Evolutionary conservation across 2,113 vertebrate species (phyloP).

Genomic region (Aythya baeri): DNA sequence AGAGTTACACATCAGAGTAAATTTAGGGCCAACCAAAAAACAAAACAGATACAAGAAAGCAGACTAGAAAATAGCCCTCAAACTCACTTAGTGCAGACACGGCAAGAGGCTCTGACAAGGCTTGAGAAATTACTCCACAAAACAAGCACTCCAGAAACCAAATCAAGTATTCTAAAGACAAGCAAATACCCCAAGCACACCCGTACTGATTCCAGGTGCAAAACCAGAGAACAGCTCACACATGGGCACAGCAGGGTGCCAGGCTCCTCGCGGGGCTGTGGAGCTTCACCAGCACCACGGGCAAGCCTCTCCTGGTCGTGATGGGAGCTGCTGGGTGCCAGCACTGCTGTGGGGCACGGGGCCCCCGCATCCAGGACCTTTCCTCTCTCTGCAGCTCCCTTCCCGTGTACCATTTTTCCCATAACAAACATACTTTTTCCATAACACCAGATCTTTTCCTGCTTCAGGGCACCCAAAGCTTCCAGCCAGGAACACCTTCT

Average conservation of each 20-base stretch:
- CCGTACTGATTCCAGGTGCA: neutral
- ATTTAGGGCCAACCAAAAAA: neutral
- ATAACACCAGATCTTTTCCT: neutral
- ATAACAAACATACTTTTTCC: no score
- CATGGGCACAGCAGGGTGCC: neutral
- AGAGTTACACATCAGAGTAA: neutral
- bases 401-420: neutral
- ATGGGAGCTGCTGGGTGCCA: neutral
- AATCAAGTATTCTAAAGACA: slow-evolving; percentile 22
- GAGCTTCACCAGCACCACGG: neutral
- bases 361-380: neutral
- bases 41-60: neutral
- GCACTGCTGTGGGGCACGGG: neutral
- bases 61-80: neutral
- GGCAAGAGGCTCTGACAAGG: neutral
- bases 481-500: neutral
- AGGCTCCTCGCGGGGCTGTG: neutral
- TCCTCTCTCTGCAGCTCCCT: neutral
- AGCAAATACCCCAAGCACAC: neutral
- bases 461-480: neutral
- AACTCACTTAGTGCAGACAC: neutral
- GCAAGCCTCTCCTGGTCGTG: neutral
- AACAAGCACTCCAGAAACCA: slow-evolving; percentile 26
- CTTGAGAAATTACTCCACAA: slow-evolving; percentile 13
- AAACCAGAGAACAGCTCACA: neutral